Base-by-base conservation (phyloP, 2,797 vertebrate genomes). In the Aphelocoma californica region DNA sequence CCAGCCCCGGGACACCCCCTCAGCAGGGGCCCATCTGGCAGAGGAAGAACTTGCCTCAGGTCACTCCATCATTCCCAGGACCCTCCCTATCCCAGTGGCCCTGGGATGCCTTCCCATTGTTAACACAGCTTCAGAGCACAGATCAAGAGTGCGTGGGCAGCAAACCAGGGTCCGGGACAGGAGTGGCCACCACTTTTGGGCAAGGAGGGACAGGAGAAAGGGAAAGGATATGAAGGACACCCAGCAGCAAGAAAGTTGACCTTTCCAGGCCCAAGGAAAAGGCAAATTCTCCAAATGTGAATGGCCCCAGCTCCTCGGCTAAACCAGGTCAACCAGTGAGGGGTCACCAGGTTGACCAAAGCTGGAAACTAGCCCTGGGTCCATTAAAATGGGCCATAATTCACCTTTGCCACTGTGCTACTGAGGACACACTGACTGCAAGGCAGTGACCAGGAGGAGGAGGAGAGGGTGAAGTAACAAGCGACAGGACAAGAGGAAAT, bases 61-160 rank as follows among this genome's bases (percentile, higher is more conserved):
- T 11, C 26, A 48, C 5, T 67, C 11, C 21, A 7, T 19, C 45
- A 51, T 4, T 34, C 13, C 47, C 29, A 31, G 42, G 28, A 44
- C 36, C 3, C 15, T 51, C 10, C 24, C 24, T 11, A 50, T 64
- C 51, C 65, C n/a, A 7, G 9, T 6, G n/a, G 14, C 34, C 18
- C 5, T 32, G 5, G 32, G 38, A 53, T 70, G 44, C n/a, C 23
- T 58, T 75, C 23, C 48, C 34, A 25, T 9, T 3, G 0, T 32
- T 38, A 51, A 36, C 0, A 0, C 13, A 45, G 29, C 47, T 69
- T 69, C 0, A 0, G 13, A 66, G 44, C 29, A 44, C 2, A 21
- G 28, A 44, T 28, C 51, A 57, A 25, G 45, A 44, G 13, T 1
- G 0, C 40, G 8, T n/a, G 18, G 53, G 36, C 23, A 71, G 65